These are phyloP conservation scores for Eumacrocentrus americanus DNA, from an alignment of 2,888 invertebrate genomes.

Conservation along the genomic window DNA sequence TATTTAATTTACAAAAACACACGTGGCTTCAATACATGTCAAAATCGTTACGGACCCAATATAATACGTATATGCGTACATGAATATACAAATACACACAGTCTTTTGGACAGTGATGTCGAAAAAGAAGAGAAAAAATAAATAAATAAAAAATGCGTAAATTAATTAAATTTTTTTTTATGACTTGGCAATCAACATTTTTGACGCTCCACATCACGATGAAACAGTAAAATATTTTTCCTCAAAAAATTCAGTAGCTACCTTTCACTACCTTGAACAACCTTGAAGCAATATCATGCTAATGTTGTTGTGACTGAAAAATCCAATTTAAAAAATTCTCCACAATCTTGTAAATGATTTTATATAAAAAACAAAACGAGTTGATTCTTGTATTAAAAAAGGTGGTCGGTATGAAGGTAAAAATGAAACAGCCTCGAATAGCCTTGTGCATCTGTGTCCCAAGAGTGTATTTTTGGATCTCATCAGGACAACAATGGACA, in stretches of 20 bases:
- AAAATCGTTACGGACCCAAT: background rate
- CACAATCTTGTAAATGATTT: background rate
- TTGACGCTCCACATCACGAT: background rate
- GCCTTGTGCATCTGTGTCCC: too few relatives aligned
- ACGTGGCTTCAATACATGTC: background rate
- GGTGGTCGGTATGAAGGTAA: too few relatives aligned
- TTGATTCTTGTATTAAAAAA: too few relatives aligned
- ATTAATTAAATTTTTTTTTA: background rate
- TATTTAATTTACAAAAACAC: background rate
- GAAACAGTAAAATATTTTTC: background rate
- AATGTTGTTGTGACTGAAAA: background rate
- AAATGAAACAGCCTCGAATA: too few relatives aligned
- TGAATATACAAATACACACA: background rate
- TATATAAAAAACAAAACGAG: too few relatives aligned
- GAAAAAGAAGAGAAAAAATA: background rate
- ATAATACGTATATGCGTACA: background rate
- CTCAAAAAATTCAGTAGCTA: background rate
- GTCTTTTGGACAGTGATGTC: background rate
- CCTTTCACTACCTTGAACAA: constrained; percentile 9
- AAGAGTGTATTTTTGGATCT: too few relatives aligned
- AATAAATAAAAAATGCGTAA: background rate
- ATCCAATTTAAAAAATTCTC: background rate
- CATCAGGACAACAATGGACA: too few relatives aligned
- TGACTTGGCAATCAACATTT: background rate
- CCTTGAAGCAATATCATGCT: constrained; percentile 16